Evolutionary conservation across 1,140 invertebrate species (phyloP).

Genomic region (Cydia fagiglandana): DNA sequence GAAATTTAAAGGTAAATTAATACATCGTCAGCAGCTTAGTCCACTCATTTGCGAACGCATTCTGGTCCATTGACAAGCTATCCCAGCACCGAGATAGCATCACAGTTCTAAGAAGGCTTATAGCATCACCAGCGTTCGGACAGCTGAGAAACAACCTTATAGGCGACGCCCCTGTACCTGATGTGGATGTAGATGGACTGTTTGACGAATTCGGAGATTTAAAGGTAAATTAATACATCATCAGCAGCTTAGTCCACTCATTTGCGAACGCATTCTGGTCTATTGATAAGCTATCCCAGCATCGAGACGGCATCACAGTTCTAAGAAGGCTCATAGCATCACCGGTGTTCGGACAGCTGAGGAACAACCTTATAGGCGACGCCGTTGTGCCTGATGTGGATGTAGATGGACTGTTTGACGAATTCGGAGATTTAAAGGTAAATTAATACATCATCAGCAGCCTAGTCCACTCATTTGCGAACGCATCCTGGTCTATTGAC

Average conservation of each 20-base stretch:
- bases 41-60: slow-evolving; percentile 70
- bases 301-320: slow-evolving; percentile 73
- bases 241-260: slow-evolving; percentile 62
- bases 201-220: slow-evolving; percentile 65
- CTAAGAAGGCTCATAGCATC: slow-evolving; percentile 68
- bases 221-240: slow-evolving; percentile 46
- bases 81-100: slow-evolving; percentile 73
- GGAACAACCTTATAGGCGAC: slow-evolving; percentile 52
- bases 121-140: slow-evolving; percentile 50
- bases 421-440: slow-evolving; percentile 67
- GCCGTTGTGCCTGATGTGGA: slow-evolving; percentile 50
- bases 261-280: slow-evolving; percentile 74
- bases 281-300: slow-evolving; percentile 70
- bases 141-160: slow-evolving; percentile 50
- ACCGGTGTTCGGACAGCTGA: slow-evolving; percentile 47
- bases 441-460: slow-evolving; percentile 26
- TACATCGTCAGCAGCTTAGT: slow-evolving; percentile 51
- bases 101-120: slow-evolving; percentile 70
- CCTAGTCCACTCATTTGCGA: slow-evolving; percentile 74
- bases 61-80: slow-evolving; percentile 73
- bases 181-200: slow-evolving; percentile 60
- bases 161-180: slow-evolving; percentile 45
- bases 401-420: slow-evolving; percentile 58
- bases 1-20: slow-evolving; percentile 59
- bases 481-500: slow-evolving; percentile 71